These are phyloP conservation scores for Holotrichia oblita DNA, from an alignment of 1,140 invertebrate species.

Conservation along the genomic window DNA sequence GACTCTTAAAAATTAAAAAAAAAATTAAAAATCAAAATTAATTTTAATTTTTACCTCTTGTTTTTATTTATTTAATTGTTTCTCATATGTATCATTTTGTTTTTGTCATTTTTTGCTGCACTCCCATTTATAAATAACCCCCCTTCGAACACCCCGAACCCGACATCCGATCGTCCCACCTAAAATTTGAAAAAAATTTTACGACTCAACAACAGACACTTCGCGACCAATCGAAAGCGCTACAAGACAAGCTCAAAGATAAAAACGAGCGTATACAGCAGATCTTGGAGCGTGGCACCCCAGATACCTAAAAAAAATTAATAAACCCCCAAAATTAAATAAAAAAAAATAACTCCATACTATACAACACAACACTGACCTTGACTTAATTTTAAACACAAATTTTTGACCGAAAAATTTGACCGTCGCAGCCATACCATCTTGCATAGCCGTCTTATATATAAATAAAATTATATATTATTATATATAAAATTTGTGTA, in stretches of 20 bases:
- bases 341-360: constrained; percentile 41
- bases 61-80: constrained; percentile 39
- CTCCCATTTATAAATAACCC: constrained; percentile 58
- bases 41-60: neutral
- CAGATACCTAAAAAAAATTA: constrained; percentile 69
- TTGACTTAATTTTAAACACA: constrained; percentile 45
- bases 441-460: constrained; percentile 44
- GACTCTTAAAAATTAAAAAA: no score
- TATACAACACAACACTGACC: constrained; percentile 45
- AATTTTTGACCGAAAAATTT: neutral
- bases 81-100: constrained; percentile 64
- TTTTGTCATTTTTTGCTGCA: constrained; percentile 70
- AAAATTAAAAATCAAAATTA: neutral
- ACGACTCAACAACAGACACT: constrained; percentile 71
- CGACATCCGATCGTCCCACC: constrained; percentile 38
- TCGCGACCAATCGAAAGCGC: constrained; percentile 83
- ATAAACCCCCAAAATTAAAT: constrained; percentile 42
- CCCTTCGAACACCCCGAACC: no score
- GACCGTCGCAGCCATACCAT: constrained; percentile 56
- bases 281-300: constrained; percentile 83
- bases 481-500: neutral
- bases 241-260: constrained; percentile 88
- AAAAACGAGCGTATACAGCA: constrained; percentile 88
- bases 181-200: constrained; percentile 22
- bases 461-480: neutral